Conservation (phyloP, 64 coral and sea anemone species). For the Hydrozoanthus tunicans region DNA sequence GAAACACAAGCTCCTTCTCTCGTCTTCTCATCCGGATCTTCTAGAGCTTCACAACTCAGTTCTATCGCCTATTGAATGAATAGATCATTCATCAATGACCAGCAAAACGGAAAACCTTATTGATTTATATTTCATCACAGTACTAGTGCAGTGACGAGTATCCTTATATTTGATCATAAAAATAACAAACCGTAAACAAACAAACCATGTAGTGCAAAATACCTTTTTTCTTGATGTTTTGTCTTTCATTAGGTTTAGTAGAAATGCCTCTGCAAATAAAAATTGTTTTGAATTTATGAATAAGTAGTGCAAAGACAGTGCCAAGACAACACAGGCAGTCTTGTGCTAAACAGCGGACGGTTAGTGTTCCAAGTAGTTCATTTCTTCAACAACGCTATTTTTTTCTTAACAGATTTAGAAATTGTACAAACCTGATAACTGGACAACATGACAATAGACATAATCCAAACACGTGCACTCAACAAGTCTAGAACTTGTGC, state of each 20-base stretch:
- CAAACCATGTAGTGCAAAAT: neutral
- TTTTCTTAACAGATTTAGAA: too few relatives aligned
- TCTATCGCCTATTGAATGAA: constrained; percentile 14
- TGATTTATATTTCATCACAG: too few relatives aligned
- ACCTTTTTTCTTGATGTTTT: constrained; percentile 46
- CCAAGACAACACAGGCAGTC: neutral
- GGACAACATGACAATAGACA: neutral
- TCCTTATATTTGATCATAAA: too few relatives aligned
- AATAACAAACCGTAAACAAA: too few relatives aligned
- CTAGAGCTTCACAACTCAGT: constrained; percentile 41
- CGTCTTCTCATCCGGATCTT: constrained; percentile 40
- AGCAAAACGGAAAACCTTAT: too few relatives aligned
- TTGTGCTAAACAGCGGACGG: too few relatives aligned
- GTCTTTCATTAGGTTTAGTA: constrained; percentile 50
- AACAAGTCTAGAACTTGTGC: neutral
- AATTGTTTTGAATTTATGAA: neutral
- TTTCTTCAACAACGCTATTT: too few relatives aligned
- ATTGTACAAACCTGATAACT: neutral
- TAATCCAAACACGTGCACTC: neutral
- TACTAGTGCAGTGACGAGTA: too few relatives aligned
- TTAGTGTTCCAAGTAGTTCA: too few relatives aligned
- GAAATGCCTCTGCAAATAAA: constrained; percentile 6
- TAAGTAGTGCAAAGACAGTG: neutral
- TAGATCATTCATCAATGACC: neutral
- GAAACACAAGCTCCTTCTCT: constrained; percentile 45